A percentile compares a stretch with the other conserved stretches of the same genome.
Evolutionary conservation across 2,113 vertebrate species (phyloP).

Genomic region (Periophthalmus modestus): DNA sequence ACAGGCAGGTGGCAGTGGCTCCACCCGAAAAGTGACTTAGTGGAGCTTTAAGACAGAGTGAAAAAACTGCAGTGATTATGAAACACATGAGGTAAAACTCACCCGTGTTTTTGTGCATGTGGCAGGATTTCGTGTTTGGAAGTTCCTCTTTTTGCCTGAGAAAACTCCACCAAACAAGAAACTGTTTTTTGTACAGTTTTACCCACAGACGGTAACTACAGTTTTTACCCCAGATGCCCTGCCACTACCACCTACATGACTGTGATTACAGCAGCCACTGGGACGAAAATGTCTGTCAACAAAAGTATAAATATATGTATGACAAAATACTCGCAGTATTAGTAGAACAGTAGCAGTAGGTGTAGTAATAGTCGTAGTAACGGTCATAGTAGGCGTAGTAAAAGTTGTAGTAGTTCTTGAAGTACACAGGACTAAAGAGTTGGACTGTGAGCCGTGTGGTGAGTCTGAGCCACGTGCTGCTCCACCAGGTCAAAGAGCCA

Average conservation of each 20-base stretch:
- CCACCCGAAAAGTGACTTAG: no score
- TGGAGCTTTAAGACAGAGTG: no score
- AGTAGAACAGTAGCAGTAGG: not conserved
- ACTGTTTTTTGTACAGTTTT: not conserved
- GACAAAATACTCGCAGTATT: not conserved
- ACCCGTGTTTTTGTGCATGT: no score
- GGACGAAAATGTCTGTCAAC: not conserved
- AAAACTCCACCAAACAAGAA: not conserved
- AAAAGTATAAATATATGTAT: not conserved
- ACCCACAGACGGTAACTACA: no score
- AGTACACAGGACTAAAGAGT: not conserved
- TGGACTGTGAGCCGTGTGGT: not conserved
- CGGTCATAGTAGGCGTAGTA: no score
- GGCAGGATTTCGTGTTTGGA: not conserved
- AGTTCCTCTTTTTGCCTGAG: not conserved
- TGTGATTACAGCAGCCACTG: not conserved
- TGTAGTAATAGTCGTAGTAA: not conserved
- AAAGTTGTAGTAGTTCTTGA: not conserved
- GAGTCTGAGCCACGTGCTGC: constrained; percentile 27
- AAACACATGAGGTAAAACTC: no score
- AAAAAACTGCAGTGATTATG: not conserved
- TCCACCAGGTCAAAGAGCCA: constrained; percentile 27
- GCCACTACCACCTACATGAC: no score
- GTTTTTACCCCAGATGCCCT: not conserved
- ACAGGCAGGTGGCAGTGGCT: no score